phyloP scores from a whole-genome alignment of 2,797 vertebrate genomes.

The Hapalemur alaotrensis region DNA sequence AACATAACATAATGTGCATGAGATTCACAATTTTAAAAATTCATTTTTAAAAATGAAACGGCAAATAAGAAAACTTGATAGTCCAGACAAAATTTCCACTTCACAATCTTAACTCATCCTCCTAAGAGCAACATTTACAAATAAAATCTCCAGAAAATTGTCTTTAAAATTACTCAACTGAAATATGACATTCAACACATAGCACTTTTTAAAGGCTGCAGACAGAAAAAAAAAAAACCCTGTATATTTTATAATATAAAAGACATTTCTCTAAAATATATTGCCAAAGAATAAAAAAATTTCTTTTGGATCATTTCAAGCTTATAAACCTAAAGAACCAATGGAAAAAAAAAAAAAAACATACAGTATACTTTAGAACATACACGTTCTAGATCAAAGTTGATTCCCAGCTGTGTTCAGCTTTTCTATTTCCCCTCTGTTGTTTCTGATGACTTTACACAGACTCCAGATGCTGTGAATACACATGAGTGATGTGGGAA shows the following conservation, averaged over 20 bases:
- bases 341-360: neutral
- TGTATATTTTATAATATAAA: slow-evolving; percentile 49
- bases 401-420: slow-evolving; percentile 67
- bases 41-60: slow-evolving; percentile 44
- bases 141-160: slow-evolving; percentile 58
- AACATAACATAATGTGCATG: neutral
- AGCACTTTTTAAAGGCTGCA: slow-evolving; percentile 25
- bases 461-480: slow-evolving; percentile 78
- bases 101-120: slow-evolving; percentile 32
- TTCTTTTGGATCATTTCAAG: slow-evolving; percentile 37
- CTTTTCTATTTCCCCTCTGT: slow-evolving; percentile 59
- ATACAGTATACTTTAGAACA: neutral
- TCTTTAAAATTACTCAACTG: slow-evolving; percentile 54
- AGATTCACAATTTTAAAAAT: slow-evolving; percentile 32
- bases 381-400: slow-evolving; percentile 49
- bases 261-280: slow-evolving; percentile 41
- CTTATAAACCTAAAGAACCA: slow-evolving; percentile 24
- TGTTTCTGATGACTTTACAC: slow-evolving; percentile 70
- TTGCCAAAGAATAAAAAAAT: slow-evolving; percentile 24
- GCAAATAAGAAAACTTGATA: slow-evolving; percentile 12
- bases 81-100: slow-evolving; percentile 35
- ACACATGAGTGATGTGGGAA: slow-evolving; percentile 67
- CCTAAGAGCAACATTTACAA: slow-evolving; percentile 49
- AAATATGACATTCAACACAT: slow-evolving; percentile 27
- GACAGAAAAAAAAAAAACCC: neutral